Base-by-base conservation (phyloP, 2,888 invertebrate genomes). In the Amphiduros pacificus region DNA sequence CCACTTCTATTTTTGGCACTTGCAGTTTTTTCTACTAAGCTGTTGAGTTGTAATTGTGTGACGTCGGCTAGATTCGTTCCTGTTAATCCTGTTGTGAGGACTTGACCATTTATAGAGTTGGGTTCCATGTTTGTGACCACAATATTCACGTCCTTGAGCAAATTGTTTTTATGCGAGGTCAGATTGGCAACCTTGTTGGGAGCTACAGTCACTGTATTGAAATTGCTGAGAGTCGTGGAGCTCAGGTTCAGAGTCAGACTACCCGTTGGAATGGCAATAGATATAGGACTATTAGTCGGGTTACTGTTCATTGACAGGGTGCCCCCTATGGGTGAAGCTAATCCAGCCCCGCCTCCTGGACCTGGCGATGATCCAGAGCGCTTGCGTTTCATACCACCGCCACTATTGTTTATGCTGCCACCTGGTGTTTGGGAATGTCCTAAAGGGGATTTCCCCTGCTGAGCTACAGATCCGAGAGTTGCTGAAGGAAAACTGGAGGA, bases 241-340 rank as follows among this genome's bases (percentile, higher is more conserved):
- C 28, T 28, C 17, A 49, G 32, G 26, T 58, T 58, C 24, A 51
- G 22, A 51, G 26, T 51, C 24, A 59, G 52, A 31, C 59, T 53
- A 4, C 52, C 59, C 2, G 58, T 48, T 14, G 59, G 59, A 41
- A 59, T 59, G 40, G 59, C 48, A 53, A 59, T 59, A 5, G 59
- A 59, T 27, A 59, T 59, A 17, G 59, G 59, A 36, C 41, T 56
- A 29, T 36, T 48, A 14, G 53, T 36, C 2, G 28, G 29, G 20
- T 26, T n/a, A 31, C 31, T 20, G 32, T 20, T 14, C 17, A 48
- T 32, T 40, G 36, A 53, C 11, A 59, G 41, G 41, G 59, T 51
- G 24, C 26, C 26, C 26, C 59, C 53, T 1, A 41, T 14, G n/a
- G 52, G 41, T 40, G 31, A 9, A n/a, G 20, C 26, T 3, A 27